Conservation (phyloP, 30 jellyfish, hydroid and myxozoan species). For the Sanderia malayensis region DNA sequence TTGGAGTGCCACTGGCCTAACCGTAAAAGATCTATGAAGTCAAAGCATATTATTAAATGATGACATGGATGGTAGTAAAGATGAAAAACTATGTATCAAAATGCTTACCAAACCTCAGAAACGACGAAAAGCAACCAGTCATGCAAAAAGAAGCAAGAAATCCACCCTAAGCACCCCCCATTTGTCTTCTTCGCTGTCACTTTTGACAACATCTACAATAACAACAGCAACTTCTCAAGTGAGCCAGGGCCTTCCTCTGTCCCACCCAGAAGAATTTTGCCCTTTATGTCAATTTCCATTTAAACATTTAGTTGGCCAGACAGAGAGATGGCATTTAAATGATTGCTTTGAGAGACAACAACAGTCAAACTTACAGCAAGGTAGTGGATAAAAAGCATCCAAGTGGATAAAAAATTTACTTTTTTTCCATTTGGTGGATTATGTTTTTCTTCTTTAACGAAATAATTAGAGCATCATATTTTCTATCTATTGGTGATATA, state of each 20-base stretch:
- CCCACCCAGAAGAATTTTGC: conserved; percentile 5
- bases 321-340: conserved; percentile 50
- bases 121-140: background rate
- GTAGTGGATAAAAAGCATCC: too few relatives aligned
- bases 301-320: conserved; percentile 40
- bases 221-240: background rate
- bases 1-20: too few relatives aligned
- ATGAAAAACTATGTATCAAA: background rate
- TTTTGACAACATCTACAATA: background rate
- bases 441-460: too few relatives aligned
- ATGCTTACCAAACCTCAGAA: background rate
- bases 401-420: too few relatives aligned
- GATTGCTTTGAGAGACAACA: conserved; percentile 44
- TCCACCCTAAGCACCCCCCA: background rate
- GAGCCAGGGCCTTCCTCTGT: background rate
- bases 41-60: too few relatives aligned
- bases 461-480: too few relatives aligned
- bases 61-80: too few relatives aligned
- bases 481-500: too few relatives aligned
- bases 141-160: background rate
- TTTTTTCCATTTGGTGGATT: too few relatives aligned
- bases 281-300: conserved; percentile 62
- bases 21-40: too few relatives aligned
- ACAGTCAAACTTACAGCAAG: background rate
- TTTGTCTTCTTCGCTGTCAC: background rate